Conservation (phyloP, 2,797 vertebrate species). For the Etheostoma nigrum region DNA sequence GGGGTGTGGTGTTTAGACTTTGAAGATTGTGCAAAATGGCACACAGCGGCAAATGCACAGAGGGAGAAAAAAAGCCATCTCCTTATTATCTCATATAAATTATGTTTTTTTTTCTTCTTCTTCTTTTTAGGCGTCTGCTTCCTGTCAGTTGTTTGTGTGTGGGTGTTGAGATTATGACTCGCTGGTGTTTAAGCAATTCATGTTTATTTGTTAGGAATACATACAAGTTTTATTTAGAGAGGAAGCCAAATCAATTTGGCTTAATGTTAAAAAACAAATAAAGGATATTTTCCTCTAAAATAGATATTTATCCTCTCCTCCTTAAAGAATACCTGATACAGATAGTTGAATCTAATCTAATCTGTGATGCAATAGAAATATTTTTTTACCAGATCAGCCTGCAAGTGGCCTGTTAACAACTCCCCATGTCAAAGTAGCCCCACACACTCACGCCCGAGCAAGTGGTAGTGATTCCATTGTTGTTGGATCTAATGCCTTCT, state of each 20-base stretch:
- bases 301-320: neutral
- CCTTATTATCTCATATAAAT: slow-evolving; percentile 47
- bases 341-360: neutral
- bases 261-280: neutral
- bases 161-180: slow-evolving; percentile 17
- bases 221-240: slow-evolving; percentile 11
- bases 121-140: slow-evolving; percentile 26
- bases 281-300: neutral
- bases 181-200: slow-evolving; percentile 11
- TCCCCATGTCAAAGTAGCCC: slow-evolving; percentile 39
- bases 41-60: slow-evolving; percentile 41
- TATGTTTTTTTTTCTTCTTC: slow-evolving; percentile 1
- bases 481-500: slow-evolving; percentile 68
- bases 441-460: slow-evolving; percentile 25
- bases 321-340: neutral
- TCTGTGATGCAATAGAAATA: neutral
- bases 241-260: slow-evolving; percentile 20
- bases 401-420: slow-evolving; percentile 30
- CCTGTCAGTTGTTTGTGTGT: slow-evolving; percentile 30
- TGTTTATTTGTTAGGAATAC: slow-evolving; percentile 24
- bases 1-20: slow-evolving; percentile 63
- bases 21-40: slow-evolving; percentile 64
- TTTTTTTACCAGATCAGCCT: slow-evolving; percentile 19
- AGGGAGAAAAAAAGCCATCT: slow-evolving; percentile 24
- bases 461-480: slow-evolving; percentile 63